Conservation (phyloP, 2,797 vertebrate species). For the Microctenopoma lineatum region DNA sequence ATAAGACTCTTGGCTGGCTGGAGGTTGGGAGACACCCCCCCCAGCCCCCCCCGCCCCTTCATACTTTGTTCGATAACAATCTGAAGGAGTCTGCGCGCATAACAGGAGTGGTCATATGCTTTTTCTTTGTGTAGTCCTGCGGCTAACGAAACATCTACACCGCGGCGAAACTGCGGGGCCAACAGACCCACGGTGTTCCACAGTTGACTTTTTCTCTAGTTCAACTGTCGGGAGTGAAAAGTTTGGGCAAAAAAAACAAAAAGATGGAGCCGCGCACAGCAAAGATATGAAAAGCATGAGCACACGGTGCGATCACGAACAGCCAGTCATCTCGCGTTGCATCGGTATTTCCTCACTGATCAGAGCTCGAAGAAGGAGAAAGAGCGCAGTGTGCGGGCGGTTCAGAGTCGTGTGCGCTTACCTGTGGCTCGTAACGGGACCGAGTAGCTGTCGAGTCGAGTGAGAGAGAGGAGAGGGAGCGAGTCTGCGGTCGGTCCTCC, state of each 20-base stretch:
- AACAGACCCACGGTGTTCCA: neutral
- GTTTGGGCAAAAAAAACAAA: slow-evolving; percentile 21
- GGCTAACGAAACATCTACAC: slow-evolving; percentile 4
- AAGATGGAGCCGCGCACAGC: slow-evolving; percentile 49
- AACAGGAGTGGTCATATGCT: slow-evolving; percentile 15
- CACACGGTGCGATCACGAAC: slow-evolving; percentile 21
- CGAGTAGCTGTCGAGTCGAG: slow-evolving; percentile 64
- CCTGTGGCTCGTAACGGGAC: slow-evolving; percentile 73
- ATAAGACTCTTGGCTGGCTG: too few relatives aligned
- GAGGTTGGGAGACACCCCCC: too few relatives aligned
- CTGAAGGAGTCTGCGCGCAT: slow-evolving; percentile 35
- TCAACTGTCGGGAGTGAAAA: neutral
- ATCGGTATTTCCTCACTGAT: neutral
- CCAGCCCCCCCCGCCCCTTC: slow-evolving; percentile 6
- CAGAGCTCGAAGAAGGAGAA: neutral
- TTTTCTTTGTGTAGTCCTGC: slow-evolving; percentile 48
- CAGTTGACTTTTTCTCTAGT: slow-evolving; percentile 1
- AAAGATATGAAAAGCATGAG: slow-evolving; percentile 32
- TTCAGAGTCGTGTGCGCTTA: slow-evolving; percentile 56
- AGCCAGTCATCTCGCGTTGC: neutral
- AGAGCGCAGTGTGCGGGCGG: neutral
- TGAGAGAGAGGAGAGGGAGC: slow-evolving; percentile 61
- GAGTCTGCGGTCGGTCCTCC: slow-evolving; percentile 68
- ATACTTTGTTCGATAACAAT: slow-evolving; percentile 54
- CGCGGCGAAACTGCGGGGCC: neutral